A percentile compares a stretch with the other conserved stretches of the same genome.
Evolutionary conservation across 2,113 vertebrate genomes (phyloP).

Genomic region (Vulpes ferrilata): DNA sequence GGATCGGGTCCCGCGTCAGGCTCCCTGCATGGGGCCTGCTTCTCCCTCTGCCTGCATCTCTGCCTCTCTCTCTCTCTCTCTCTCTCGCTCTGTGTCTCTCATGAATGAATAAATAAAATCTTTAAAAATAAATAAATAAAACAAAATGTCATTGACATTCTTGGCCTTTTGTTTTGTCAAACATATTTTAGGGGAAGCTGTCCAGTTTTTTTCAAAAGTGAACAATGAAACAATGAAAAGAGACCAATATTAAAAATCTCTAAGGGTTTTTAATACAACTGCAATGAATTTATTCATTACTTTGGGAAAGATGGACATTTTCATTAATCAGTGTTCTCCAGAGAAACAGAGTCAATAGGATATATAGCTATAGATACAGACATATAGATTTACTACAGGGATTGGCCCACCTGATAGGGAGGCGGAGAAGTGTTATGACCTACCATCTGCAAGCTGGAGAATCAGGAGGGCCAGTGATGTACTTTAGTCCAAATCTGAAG

Average conservation of each 20-base stretch:
- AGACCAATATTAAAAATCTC: background rate
- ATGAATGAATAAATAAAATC: background rate
- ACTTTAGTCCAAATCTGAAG: too few relatives aligned
- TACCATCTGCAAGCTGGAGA: background rate
- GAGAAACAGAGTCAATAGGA: background rate
- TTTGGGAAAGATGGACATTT: background rate
- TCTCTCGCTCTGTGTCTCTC: background rate
- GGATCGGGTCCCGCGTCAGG: too few relatives aligned
- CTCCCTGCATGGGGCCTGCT: too few relatives aligned
- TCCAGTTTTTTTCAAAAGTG: background rate
- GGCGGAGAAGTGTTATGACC: background rate
- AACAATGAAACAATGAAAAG: background rate
- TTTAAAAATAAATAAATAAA: background rate
- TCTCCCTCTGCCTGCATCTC: too few relatives aligned
- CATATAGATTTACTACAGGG: background rate
- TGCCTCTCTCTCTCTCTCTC: too few relatives aligned
- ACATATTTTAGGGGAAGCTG: background rate
- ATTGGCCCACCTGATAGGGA: background rate
- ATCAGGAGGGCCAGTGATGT: background rate
- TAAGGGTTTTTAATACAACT: background rate
- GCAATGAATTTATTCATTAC: background rate
- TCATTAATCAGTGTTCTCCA: background rate
- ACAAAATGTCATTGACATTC: background rate
- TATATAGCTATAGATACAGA: background rate
- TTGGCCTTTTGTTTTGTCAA: background rate